Percentiles rank a stretch among this genome's conserved stretches.
phyloP scores from a whole-genome alignment of 2,888 invertebrate genomes.

The Drosophila subquinaria region DNA sequence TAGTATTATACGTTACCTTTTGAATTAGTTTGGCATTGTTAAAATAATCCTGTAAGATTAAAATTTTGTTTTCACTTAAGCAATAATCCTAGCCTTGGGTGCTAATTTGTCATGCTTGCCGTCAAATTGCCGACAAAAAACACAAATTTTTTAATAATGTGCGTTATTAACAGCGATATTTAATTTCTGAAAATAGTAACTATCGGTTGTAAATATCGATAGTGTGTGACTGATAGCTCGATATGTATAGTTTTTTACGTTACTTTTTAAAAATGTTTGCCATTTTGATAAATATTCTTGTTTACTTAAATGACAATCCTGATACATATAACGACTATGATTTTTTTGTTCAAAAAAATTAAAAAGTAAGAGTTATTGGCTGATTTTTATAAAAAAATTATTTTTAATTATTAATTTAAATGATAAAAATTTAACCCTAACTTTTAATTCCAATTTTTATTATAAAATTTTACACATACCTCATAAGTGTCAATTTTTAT shows the following conservation, averaged over 20 bases:
- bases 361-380: too few species aligned
- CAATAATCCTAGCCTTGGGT: background rate
- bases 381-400: too few species aligned
- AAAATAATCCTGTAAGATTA: background rate
- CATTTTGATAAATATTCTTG: background rate
- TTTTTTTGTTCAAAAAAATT: too few species aligned
- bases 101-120: too few species aligned
- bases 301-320: background rate
- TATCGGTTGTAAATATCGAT: background rate
- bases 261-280: background rate
- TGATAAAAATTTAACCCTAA: too few species aligned
- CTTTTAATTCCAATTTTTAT: too few species aligned
- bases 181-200: background rate
- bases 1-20: background rate
- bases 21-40: background rate
- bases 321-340: background rate
- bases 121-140: too few species aligned
- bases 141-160: too few species aligned
- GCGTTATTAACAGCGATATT: conserved; percentile 1
- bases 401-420: too few species aligned
- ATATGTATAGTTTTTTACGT: background rate
- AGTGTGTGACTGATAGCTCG: background rate
- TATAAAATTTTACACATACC: too few species aligned
- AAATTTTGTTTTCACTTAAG: background rate
- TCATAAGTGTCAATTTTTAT: too few species aligned